These are phyloP conservation scores for Automeris io DNA, from an alignment of 2,888 invertebrate genomes.

Conservation along the genomic window DNA sequence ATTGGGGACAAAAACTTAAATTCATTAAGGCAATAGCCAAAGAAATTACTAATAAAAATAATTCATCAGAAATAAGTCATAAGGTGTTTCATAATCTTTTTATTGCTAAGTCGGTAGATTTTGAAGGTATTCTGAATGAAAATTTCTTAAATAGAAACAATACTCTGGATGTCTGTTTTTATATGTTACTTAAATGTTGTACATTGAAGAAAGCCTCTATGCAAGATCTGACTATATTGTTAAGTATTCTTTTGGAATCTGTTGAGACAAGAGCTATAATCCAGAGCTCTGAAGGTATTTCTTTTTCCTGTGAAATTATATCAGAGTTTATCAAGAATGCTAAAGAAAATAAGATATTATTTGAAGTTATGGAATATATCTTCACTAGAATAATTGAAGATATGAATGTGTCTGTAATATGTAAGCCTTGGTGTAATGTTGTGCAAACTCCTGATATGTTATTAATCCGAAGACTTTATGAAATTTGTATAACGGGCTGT, in stretches of 20 bases:
- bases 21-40: constrained; percentile 28
- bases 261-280: constrained; percentile 51
- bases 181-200: constrained; percentile 61
- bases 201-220: constrained; percentile 48
- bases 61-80: constrained; percentile 37
- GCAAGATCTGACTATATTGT: constrained; percentile 47
- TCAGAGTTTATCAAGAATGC: constrained; percentile 48
- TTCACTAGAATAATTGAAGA: constrained; percentile 67
- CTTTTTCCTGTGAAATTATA: constrained; percentile 43
- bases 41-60: constrained; percentile 29
- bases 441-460: constrained; percentile 48
- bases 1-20: constrained; percentile 53
- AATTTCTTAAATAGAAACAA: constrained; percentile 39
- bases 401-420: constrained; percentile 49
- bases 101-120: constrained; percentile 32
- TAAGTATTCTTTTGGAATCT: constrained; percentile 61
- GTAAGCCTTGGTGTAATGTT: constrained; percentile 64
- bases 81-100: constrained; percentile 48
- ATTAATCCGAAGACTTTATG: constrained; percentile 58
- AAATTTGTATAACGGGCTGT: constrained; percentile 69
- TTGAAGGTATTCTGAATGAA: constrained; percentile 44
- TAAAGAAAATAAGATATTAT: constrained; percentile 64
- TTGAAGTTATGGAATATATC: constrained; percentile 75
- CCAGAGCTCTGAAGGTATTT: constrained; percentile 33
- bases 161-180: constrained; percentile 49